Evolutionary conservation across 2,888 invertebrate species (phyloP).

Genomic region (Ecdyonurus torrentis): DNA sequence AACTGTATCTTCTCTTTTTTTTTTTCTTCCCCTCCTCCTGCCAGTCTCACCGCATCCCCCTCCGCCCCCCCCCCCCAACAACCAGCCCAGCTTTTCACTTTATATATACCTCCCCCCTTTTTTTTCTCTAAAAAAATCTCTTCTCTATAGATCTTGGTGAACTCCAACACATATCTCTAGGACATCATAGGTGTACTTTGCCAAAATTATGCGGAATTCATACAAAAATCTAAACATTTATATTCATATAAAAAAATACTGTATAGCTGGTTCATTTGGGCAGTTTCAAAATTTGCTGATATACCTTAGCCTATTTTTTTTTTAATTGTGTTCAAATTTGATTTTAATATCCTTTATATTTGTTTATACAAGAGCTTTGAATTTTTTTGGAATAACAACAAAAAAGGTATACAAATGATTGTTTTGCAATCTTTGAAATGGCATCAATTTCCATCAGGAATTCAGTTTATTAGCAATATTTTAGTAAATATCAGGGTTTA

Average conservation of each 20-base stretch:
- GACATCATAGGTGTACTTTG: background rate
- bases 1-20: background rate
- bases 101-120: background rate
- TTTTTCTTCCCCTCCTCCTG: background rate
- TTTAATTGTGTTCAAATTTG: too few relatives aligned
- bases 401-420: too few relatives aligned
- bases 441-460: too few relatives aligned
- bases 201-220: background rate
- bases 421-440: too few relatives aligned
- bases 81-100: background rate
- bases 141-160: background rate
- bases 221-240: background rate
- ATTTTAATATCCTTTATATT: too few relatives aligned
- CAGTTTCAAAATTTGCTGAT: too few relatives aligned
- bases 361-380: too few relatives aligned
- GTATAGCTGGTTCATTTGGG: too few relatives aligned
- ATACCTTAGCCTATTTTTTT: too few relatives aligned
- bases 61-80: background rate
- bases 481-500: too few relatives aligned
- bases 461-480: too few relatives aligned
- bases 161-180: background rate
- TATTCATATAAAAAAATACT: background rate
- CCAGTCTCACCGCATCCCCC: slow-evolving; percentile 13
- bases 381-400: too few relatives aligned
- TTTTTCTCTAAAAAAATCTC: background rate